Conservation (phyloP, 2,113 vertebrate genomes). For the Ptyas mucosa region DNA sequence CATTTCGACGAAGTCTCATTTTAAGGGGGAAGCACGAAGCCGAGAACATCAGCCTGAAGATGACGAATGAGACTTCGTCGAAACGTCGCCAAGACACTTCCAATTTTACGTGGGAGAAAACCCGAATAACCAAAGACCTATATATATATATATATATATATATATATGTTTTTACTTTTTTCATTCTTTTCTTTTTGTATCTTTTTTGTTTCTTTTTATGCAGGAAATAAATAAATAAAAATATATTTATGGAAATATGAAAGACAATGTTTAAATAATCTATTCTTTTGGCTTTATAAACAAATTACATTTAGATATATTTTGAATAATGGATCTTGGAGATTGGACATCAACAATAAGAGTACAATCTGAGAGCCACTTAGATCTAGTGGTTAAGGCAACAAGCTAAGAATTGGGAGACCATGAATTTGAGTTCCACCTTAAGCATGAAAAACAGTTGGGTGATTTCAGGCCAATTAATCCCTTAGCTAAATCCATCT, state of each 20-base stretch:
- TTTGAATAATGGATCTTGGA: neutral
- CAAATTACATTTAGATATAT: neutral
- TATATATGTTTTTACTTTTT: neutral
- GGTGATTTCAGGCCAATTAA: neutral
- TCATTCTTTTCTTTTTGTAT: neutral
- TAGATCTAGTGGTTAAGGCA: neutral
- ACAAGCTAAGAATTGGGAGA: neutral
- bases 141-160: too few species aligned
- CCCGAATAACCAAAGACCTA: too few species aligned
- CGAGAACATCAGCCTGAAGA: too few species aligned
- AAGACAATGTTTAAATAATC: neutral
- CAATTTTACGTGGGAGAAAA: too few species aligned
- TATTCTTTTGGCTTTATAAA: neutral
- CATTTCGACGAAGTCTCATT: too few species aligned
- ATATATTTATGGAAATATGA: neutral
- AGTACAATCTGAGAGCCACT: neutral
- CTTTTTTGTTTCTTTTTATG: neutral
- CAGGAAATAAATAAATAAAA: neutral
- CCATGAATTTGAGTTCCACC: neutral
- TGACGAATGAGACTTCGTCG: too few species aligned
- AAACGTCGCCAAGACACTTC: too few species aligned
- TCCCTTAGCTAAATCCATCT: neutral
- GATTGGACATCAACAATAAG: neutral
- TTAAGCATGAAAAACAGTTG: neutral
- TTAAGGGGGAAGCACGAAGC: too few species aligned